Base-by-base conservation (phyloP, 2,888 invertebrate species). In the Abscondita cerata region DNA sequence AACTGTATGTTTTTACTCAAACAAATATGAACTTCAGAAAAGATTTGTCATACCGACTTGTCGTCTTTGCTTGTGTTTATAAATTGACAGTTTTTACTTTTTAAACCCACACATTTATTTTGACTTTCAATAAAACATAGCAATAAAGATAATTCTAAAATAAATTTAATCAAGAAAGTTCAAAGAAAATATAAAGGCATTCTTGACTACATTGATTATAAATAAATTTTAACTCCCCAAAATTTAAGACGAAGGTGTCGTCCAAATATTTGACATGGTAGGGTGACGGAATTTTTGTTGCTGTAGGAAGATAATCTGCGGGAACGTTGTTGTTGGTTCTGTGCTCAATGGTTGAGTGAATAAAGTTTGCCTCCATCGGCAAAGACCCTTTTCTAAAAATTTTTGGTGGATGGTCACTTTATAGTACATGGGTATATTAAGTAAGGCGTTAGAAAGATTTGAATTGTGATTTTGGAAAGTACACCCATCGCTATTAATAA, bases 401-500 rank as follows among this genome's bases (percentile, higher is more conserved):
- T 48, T 75, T 61, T 74, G 73, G 20, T 59, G 54, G 44, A 74
- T 69, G 1, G 40, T 52, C 19, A 68, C 64, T 15, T 66, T 65
- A 12, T 54, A 47, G 44, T 59, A 70, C 65, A 18, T 71, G n/a
- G n/a, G n/a, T n/a, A n/a, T n/a, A n/a, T n/a, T 52, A 1, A 72
- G 38, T 11, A 73, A 52, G 8, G 72, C 70, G 53, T 70, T 72
- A 1, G 72, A 63, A 34, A 75, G 36, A 11, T 66, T 59, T 5
- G 40, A 11, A 55, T 75, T 75, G 12, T 71, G 38, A 52, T 75
- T 74, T 61, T 73, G 73, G 18, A 65, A 64, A 1, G 65, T 63
- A 41, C 71, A 73, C 1, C 71, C 73, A 59, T 75, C 74, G 51
- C 71, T 72, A 47, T 61, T 73, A 16, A 74, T 58, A n/a, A 73